Base-by-base conservation (phyloP, 2,113 vertebrate genomes). In the Ahaetulla prasina region DNA sequence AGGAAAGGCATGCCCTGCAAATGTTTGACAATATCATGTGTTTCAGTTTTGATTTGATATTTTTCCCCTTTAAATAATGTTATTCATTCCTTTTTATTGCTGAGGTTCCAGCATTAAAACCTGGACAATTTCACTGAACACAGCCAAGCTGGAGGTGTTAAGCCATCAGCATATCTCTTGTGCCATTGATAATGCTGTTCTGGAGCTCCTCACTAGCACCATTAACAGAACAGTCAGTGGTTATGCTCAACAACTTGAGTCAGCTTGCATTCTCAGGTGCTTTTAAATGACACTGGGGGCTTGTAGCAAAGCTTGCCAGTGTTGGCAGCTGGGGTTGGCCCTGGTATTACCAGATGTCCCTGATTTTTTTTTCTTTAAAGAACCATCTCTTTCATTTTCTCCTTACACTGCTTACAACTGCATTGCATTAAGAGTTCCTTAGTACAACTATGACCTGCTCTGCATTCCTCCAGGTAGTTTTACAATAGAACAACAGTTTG, bases 131-230 rank as follows among this genome's bases (percentile, higher is more conserved):
- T 90, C 89, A 14, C 22, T 53, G 3, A 68, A 23, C 55, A 89
- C 18, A 35, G 68, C 74, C 57, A 92, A 92, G 87, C 43, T 84
- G 74, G 92, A 92, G 87, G 49, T 39, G 30, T 57, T 92, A 3
- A 84, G 39, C n/a, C n/a, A 85, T 35, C 0, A 0, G 8, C 4
- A 0, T 23, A 16, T 23, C 30, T 16, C 1, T 0, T 0, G 27
- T 47, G 63, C 80, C 23, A 2, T 54, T 22, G 91, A 25, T 74
- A 91, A n/a, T 50, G 68, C 1, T 0, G 11, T 55, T 63, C 53
- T 25, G 35, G 18, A 7, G 0, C 0, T 4, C 0, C 0, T 60
- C n/a, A 54, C 90, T 39, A 55, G 22, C 16, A 57, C 68, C 53
- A 89, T 92, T 92, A 92, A 89, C 20, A 54, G 87, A 88, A 52